Base-by-base conservation (phyloP, 2,797 vertebrate species). In the Zalophus californianus region DNA sequence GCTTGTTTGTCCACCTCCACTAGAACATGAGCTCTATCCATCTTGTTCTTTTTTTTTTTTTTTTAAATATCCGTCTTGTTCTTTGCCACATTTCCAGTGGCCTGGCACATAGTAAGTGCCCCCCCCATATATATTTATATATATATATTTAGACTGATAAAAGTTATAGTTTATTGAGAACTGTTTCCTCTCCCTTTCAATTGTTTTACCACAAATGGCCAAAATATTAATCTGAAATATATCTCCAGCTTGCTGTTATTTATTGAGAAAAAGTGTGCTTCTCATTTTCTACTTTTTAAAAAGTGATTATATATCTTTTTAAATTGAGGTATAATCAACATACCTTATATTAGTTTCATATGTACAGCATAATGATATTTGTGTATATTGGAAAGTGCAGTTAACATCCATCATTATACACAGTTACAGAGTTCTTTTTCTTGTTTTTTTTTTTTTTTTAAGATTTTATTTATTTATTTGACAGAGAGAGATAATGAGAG, bases 251-350 rank as follows among this genome's bases (percentile, higher is more conserved):
- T 91, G 62, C 3, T 82, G 1, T 56, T 25, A 27, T 54, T 94
- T 91, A 62, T 44, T 91, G n/a, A 83, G 27, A 64, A 95, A 92
- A 94, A 84, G n/a, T 35, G 13, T 86, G 5, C 21, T 77, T 87
- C 48, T 75, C 16, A 52, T 86, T 95, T 96, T 89, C n/a, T 70
- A 48, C 70, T 86, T 75, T 64, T 90, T 82, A 25, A 85, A 89
- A 91, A 90, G 13, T 75, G 27, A 32, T 41, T 38, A 75, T 44
- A 6, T 60, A 83, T 66, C 58, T 25, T 32, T 73, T 68, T 85
- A n/a, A 48, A 11, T 86, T 89, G 50, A 80, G 50, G 7, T 56
- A n/a, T 70, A 66, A 66, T 79, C 52, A 64, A 58, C 77, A 44
- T 80, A n/a, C 13, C n/a, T 89, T 89, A 27, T 75, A 56, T 68